Conservation (phyloP, 2,113 vertebrate genomes). For the Verasper variegatus region DNA sequence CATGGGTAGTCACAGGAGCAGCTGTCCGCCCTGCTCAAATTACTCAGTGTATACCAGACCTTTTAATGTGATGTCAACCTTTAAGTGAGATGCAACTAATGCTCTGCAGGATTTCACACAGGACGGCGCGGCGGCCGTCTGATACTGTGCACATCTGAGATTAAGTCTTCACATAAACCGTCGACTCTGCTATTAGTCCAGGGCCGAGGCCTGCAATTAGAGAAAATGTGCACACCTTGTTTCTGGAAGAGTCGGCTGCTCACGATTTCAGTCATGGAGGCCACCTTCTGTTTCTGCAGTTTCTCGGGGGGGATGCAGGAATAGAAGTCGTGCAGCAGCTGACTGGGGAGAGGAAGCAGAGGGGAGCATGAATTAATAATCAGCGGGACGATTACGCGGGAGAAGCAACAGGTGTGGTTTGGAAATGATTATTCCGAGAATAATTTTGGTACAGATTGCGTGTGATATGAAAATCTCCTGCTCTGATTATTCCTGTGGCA, state of each 20-base stretch:
- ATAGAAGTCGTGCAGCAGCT: constrained; percentile 94
- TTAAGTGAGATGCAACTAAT: constrained; percentile 43
- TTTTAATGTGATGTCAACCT: constrained; percentile 45
- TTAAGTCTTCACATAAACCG: neutral
- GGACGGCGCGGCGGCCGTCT: constrained; percentile 1
- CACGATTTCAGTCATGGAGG: constrained; percentile 97
- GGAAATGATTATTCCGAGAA: constrained; percentile 14
- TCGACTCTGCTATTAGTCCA: neutral
- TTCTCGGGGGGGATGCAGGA: constrained; percentile 92
- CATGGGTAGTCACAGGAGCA: constrained; percentile 34
- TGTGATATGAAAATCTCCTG: neutral
- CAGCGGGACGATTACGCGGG: constrained; percentile 8
- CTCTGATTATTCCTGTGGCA: neutral
- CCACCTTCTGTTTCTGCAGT: constrained; percentile 94
- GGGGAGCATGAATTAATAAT: constrained; percentile 5
- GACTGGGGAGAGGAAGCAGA: constrained; percentile 78
- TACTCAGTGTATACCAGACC: constrained; percentile 44
- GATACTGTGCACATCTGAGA: neutral
- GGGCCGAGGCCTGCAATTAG: neutral
- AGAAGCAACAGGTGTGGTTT: constrained; percentile 22
- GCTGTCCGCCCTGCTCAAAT: constrained; percentile 28
- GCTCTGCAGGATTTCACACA: constrained; percentile 24
- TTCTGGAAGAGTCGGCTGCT: constrained; percentile 91
- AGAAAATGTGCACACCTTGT: constrained; percentile 84
- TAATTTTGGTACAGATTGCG: neutral